A percentile compares a stretch with the other conserved stretches of the same genome.
These are phyloP conservation scores for Lasioglossum villosulum DNA, from an alignment of 2,888 invertebrate species.

Conservation along the genomic window DNA sequence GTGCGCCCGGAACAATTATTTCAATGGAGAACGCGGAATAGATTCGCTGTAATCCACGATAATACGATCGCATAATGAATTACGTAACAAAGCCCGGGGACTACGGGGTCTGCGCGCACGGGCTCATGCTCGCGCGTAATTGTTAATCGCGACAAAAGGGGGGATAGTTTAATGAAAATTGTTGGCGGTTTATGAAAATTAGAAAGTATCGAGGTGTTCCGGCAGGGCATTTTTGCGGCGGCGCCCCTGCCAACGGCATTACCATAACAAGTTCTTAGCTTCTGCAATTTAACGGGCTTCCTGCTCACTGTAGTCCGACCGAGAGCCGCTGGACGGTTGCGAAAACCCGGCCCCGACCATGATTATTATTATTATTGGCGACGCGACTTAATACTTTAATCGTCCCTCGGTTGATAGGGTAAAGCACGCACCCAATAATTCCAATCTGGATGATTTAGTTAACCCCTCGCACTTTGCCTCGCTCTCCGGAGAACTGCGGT, in stretches of 20 bases:
- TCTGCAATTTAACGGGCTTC: slow-evolving; percentile 47
- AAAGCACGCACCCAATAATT: slow-evolving; percentile 23
- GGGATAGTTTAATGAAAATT: slow-evolving; percentile 29
- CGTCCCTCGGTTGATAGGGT: slow-evolving; percentile 10
- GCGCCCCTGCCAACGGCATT: slow-evolving; percentile 19
- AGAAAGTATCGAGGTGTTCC: slow-evolving; percentile 25
- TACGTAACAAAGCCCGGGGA: slow-evolving; percentile 1
- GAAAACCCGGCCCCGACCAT: not conserved
- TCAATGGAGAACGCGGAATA: not conserved
- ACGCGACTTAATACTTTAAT: slow-evolving; percentile 35
- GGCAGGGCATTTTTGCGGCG: slow-evolving; percentile 8
- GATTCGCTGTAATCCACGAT: slow-evolving; percentile 11
- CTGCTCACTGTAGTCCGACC: slow-evolving; percentile 4
- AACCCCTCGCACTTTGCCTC: not conserved
- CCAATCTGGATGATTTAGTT: slow-evolving; percentile 35
- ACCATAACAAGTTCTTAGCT: slow-evolving; percentile 53
- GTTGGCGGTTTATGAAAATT: slow-evolving; percentile 40
- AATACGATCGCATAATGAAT: slow-evolving; percentile 16
- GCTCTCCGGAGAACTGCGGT: not conserved
- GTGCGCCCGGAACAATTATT: not conserved
- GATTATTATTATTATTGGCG: slow-evolving; percentile 19
- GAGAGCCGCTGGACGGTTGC: not conserved
- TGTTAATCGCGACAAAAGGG: slow-evolving; percentile 4
- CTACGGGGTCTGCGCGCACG: not conserved
- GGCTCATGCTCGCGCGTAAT: not conserved